These are phyloP conservation scores for Bombus cullumanus DNA, from an alignment of 1,140 invertebrate species.

Conservation along the genomic window DNA sequence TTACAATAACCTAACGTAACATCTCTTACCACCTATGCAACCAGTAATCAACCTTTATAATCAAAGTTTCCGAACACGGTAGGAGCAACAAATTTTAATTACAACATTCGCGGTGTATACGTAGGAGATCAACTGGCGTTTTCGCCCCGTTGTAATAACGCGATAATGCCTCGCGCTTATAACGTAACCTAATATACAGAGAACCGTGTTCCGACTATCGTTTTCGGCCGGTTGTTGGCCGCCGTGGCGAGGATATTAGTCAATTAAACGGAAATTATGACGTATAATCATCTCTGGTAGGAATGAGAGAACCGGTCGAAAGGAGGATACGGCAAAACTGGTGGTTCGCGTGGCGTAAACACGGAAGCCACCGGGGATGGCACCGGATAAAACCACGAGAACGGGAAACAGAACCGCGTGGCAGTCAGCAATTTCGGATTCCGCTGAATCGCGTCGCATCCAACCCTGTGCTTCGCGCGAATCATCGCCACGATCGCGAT, in stretches of 20 bases:
- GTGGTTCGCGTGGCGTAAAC: not conserved
- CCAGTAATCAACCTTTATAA: not conserved
- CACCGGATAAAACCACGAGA: slow-evolving; percentile 10
- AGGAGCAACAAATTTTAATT: slow-evolving; percentile 17
- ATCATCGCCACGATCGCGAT: not conserved
- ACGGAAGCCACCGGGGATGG: not conserved
- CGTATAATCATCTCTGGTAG: slow-evolving; percentile 1
- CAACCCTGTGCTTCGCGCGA: not conserved
- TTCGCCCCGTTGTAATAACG: slow-evolving; percentile 5
- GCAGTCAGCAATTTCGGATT: slow-evolving; percentile 32
- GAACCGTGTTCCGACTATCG: not conserved
- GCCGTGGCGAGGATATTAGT: not conserved
- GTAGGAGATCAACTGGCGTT: not conserved
- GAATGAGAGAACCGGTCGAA: no score
- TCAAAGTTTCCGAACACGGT: not conserved
- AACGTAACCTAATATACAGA: slow-evolving; percentile 4
- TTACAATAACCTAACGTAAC: not conserved
- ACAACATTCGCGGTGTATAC: not conserved
- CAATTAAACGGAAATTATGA: slow-evolving; percentile 36
- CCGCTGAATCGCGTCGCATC: slow-evolving; percentile 27
- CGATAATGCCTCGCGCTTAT: slow-evolving; percentile 13
- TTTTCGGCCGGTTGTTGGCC: not conserved
- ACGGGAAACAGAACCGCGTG: slow-evolving; percentile 2
- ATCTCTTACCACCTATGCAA: not conserved
- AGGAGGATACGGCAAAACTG: not conserved